phyloP scores from a whole-genome alignment of 2,888 invertebrate genomes.

The Agrochola circellaris region DNA sequence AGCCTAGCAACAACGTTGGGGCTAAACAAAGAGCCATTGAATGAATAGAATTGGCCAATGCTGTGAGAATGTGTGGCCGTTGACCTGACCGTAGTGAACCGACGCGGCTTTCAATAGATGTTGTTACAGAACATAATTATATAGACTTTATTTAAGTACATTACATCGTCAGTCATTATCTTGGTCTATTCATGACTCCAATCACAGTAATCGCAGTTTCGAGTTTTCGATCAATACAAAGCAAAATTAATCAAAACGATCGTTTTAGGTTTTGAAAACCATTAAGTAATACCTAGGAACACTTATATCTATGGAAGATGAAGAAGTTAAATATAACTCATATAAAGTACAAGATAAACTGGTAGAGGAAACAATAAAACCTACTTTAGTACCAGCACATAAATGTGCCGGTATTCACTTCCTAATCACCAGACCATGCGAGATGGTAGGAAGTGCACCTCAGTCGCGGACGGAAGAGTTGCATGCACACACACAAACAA shows the following conservation, averaged over 20 bases:
- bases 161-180: conserved; percentile 23
- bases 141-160: conserved; percentile 27
- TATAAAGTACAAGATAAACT: conserved; percentile 20
- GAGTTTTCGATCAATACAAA: background rate
- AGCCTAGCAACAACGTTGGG: conserved; percentile 56
- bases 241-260: background rate
- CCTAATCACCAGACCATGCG: conserved; percentile 48
- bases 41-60: conserved; percentile 65
- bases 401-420: conserved; percentile 44
- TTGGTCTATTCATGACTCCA: conserved; percentile 23
- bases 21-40: conserved; percentile 58
- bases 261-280: conserved; percentile 4
- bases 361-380: conserved; percentile 55
- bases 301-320: too few species aligned
- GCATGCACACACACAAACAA: conserved; percentile 31
- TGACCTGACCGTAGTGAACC: conserved; percentile 54
- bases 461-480: conserved; percentile 41
- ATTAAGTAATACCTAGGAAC: too few species aligned
- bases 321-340: conserved; percentile 9
- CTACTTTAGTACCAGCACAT: conserved; percentile 19
- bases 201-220: conserved; percentile 18
- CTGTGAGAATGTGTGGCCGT: conserved; percentile 62
- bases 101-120: conserved; percentile 49
- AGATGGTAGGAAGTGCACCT: conserved; percentile 62
- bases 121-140: conserved; percentile 28